Base-by-base conservation (phyloP, 2,888 invertebrate genomes). In the Blastobasis lacticolella region DNA sequence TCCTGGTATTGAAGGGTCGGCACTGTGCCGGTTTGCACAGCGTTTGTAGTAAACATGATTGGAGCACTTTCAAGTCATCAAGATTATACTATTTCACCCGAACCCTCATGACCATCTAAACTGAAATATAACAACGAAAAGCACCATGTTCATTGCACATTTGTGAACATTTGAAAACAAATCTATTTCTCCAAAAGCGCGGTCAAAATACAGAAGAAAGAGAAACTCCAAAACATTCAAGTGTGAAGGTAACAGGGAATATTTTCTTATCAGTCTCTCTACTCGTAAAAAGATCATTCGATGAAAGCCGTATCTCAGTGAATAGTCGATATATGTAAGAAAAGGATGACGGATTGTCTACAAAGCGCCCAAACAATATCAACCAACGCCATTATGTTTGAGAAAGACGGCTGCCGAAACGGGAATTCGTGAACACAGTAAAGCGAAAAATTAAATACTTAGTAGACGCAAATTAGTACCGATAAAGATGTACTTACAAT, bases 1-100 rank as follows among this genome's bases (percentile, higher is more conserved):
- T 92, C 92, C 73, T 92, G 92, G 73, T 92, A 92, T 72, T 93
- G 93, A 57, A 93, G 90, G 49, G 89, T 88, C 62, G 91, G 90
- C 65, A 91, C 91, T 53, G 90, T 83, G 61, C 90, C 90, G 76
- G 90, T 84, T 73, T 90, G 90, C 59, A 91, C 90, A 45, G 90
- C 77, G 71, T 91, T 91, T 58, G 90, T 90, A 46, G 91, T 90
- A 67, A 91, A 91, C 89, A 91, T 91, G 57, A 77, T 82, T 64
- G 56, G 23, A 23, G 23, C 23, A 23, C 23, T 23, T 23, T 23
- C 23, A 61, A 62, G 60, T 59, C 63, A 63, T 84, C 75, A 61
- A 80, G 37, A 78, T 70, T 53, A n/a, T 72, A 71, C 75, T 76
- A 64, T 78, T 78, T 76, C 78, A 74, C 64, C 69, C 66, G 64